A percentile compares a stretch with the other conserved stretches of the same genome.
Evolutionary conservation across 2,888 invertebrate species (phyloP).

Genomic region (Escarpia spicata): DNA sequence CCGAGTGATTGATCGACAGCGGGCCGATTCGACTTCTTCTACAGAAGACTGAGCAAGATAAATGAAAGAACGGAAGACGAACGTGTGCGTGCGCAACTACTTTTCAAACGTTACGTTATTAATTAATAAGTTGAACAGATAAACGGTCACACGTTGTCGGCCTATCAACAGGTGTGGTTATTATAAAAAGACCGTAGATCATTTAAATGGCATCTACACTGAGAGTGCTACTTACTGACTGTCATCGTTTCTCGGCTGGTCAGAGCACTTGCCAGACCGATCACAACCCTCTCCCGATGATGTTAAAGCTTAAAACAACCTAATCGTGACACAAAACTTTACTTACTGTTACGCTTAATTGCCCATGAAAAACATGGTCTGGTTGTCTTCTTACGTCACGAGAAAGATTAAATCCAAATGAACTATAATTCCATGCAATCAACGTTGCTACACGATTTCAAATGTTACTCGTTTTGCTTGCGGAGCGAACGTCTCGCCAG

Average conservation of each 20-base stretch:
- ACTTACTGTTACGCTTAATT: not conserved
- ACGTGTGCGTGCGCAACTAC: not conserved
- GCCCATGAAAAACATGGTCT: not conserved
- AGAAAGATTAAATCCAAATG: not conserved
- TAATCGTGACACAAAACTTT: not conserved
- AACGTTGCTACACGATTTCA: not conserved
- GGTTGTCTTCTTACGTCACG: not conserved
- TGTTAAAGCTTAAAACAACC: not conserved
- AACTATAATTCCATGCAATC: not conserved
- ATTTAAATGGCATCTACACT: not conserved
- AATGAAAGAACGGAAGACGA: not conserved
- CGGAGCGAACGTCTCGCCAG: constrained; percentile 4
- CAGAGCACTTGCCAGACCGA: not conserved
- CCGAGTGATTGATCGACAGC: not conserved
- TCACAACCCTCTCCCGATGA: not conserved
- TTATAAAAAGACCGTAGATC: not conserved
- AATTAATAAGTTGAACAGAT: not conserved
- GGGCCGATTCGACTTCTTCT: not conserved
- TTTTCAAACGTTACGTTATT: not conserved
- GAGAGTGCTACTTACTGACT: not conserved
- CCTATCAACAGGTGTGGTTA: not conserved
- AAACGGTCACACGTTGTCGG: not conserved
- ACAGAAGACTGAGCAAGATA: not conserved
- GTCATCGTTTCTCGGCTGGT: not conserved
- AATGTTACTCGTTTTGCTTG: not conserved